Evolutionary conservation across 2,797 vertebrate genomes (phyloP).

Genomic region (Lateolabrax maculatus): DNA sequence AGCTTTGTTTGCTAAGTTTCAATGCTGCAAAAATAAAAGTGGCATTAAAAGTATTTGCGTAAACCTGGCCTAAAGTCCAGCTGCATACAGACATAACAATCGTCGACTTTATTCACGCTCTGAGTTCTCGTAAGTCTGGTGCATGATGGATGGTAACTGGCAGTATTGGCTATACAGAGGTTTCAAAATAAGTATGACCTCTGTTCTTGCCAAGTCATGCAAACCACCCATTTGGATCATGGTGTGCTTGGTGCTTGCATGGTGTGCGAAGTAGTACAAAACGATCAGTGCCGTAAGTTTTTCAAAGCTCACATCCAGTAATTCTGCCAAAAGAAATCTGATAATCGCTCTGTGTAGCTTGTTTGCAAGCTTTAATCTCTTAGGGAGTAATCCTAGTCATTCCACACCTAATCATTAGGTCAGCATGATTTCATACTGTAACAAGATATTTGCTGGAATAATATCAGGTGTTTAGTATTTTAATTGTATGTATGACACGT

Average conservation of each 20-base stretch:
- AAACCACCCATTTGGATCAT: slow-evolving; percentile 64
- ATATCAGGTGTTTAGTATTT: slow-evolving; percentile 43
- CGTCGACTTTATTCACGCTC: slow-evolving; percentile 53
- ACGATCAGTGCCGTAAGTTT: slow-evolving; percentile 49
- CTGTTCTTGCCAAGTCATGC: slow-evolving; percentile 73
- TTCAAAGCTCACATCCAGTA: slow-evolving; percentile 38
- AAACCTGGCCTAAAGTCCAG: slow-evolving; percentile 27
- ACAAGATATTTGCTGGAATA: slow-evolving; percentile 33
- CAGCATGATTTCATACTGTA: slow-evolving; percentile 50
- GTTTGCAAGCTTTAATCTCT: slow-evolving; percentile 46
- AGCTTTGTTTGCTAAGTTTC: slow-evolving; percentile 54
- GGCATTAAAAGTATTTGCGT: slow-evolving; percentile 55
- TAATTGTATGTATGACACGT: slow-evolving; percentile 30
- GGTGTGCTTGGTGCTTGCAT: slow-evolving; percentile 62
- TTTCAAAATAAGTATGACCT: slow-evolving; percentile 63
- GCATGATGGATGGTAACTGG: slow-evolving; percentile 66
- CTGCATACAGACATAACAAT: slow-evolving; percentile 51
- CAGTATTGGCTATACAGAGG: slow-evolving; percentile 40
- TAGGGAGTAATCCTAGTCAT: slow-evolving; percentile 34
- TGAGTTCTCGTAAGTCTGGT: slow-evolving; percentile 45
- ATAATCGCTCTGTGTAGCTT: slow-evolving; percentile 54
- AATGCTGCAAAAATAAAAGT: slow-evolving; percentile 45
- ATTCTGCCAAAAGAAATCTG: slow-evolving; percentile 54
- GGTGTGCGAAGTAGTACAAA: slow-evolving; percentile 64
- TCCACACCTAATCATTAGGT: slow-evolving; percentile 54